Evolutionary conservation across 2,888 invertebrate species (phyloP).

Genomic region (Lycophotia porphyrea): DNA sequence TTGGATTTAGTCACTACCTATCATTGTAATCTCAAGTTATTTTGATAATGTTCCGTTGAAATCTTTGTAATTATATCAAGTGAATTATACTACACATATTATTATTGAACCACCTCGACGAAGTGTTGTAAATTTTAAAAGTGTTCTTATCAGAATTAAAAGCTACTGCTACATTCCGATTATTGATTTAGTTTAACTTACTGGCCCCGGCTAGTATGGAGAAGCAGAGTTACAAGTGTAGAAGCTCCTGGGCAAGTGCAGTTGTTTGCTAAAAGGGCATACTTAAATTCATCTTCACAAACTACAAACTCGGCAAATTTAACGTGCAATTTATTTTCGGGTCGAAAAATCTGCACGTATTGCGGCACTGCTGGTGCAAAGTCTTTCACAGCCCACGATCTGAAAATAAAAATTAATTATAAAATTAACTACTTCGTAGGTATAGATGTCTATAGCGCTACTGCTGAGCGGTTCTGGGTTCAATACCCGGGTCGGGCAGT

Average conservation of each 20-base stretch:
- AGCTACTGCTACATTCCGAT: not conserved
- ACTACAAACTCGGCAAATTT: conserved; percentile 99
- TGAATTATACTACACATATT: too few relatives aligned
- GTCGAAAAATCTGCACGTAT: conserved; percentile 99
- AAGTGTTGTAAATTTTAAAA: not conserved
- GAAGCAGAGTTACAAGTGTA: conserved; percentile 97
- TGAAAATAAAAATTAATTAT: conserved; percentile 66
- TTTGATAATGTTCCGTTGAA: too few relatives aligned
- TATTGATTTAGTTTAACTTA: conserved; percentile 90
- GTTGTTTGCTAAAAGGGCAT: conserved; percentile 99
- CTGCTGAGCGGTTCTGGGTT: not conserved
- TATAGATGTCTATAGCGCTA: not conserved
- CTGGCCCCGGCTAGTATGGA: conserved; percentile 99
- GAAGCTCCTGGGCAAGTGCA: conserved; percentile 99
- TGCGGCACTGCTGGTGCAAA: conserved; percentile 99
- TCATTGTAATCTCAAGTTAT: too few relatives aligned
- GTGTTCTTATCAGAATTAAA: not conserved
- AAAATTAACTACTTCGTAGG: not conserved
- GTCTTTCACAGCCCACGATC: conserved; percentile 99
- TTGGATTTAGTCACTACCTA: too few relatives aligned
- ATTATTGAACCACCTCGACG: too few relatives aligned
- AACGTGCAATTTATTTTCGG: conserved; percentile 99
- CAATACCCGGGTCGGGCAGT: not conserved
- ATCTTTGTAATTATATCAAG: too few relatives aligned
- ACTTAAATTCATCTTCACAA: conserved; percentile 99